Evolutionary conservation across 2,797 vertebrate genomes (phyloP).

Genomic region (Thalassophryne amazonica): DNA sequence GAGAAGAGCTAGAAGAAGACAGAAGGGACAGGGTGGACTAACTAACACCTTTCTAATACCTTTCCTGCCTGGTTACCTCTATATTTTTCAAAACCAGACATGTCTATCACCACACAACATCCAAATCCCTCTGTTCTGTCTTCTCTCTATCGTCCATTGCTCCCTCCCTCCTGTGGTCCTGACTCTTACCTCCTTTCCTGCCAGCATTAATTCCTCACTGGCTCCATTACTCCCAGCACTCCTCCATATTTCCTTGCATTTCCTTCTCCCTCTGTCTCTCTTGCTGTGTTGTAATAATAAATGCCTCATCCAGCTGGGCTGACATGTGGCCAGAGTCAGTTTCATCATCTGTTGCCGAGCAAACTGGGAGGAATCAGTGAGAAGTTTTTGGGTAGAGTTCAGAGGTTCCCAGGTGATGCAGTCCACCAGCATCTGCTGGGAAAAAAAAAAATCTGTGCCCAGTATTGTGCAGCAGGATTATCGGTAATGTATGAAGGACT

Average conservation of each 20-base stretch:
- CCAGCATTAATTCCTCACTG: conserved; percentile 41
- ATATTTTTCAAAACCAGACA: no score
- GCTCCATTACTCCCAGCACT: conserved; percentile 30
- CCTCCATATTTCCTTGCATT: conserved; percentile 49
- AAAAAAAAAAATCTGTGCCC: conserved; percentile 16
- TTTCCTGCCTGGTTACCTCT: conserved; percentile 16
- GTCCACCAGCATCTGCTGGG: conserved; percentile 12
- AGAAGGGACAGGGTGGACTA: conserved; percentile 27
- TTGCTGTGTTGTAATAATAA: conserved; percentile 71
- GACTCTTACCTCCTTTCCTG: conserved; percentile 21
- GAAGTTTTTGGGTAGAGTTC: conserved; percentile 17
- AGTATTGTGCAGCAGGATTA: conserved; percentile 25
- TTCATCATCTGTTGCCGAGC: conserved; percentile 73
- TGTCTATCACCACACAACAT: conserved; percentile 21
- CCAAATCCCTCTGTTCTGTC: conserved; percentile 20
- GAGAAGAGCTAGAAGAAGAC: conserved; percentile 8
- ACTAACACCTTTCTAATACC: conserved; percentile 24
- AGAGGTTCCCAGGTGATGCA: conserved; percentile 54
- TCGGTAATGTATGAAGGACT: not conserved
- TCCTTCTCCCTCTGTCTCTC: conserved; percentile 63
- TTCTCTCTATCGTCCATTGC: conserved; percentile 3
- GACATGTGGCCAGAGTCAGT: conserved; percentile 60
- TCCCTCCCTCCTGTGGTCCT: not conserved
- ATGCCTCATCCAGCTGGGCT: conserved; percentile 64
- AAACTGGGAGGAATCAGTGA: conserved; percentile 46